Evolutionary conservation across 2,888 invertebrate genomes (phyloP).

Genomic region (Leptopilina syphax): DNA sequence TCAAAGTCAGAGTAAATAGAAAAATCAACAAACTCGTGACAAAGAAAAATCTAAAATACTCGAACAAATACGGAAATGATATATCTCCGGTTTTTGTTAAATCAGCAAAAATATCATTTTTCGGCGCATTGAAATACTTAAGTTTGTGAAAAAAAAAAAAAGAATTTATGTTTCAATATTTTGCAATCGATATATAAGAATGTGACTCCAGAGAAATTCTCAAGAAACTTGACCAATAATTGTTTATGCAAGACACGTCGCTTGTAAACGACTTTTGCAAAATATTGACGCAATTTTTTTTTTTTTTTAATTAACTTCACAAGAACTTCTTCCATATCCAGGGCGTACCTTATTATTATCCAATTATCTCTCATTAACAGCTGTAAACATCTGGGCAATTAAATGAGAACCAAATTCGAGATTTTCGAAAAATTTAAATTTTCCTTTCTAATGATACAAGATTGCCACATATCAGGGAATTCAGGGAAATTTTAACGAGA

Average conservation of each 20-base stretch:
- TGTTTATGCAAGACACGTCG: background rate
- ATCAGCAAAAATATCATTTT: slow-evolving; percentile 1
- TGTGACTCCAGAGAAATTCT: slow-evolving; percentile 26
- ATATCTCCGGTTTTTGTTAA: too few species aligned
- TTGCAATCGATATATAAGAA: slow-evolving; percentile 17
- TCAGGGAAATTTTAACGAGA: too few species aligned
- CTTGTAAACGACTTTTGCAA: slow-evolving; percentile 2
- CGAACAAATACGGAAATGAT: too few species aligned
- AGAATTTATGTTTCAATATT: background rate
- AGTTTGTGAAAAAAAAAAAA: background rate
- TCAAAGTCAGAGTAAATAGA: too few species aligned
- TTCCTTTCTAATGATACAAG: too few species aligned
- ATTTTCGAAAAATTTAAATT: too few species aligned
- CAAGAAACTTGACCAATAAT: slow-evolving; percentile 24
- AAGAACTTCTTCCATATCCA: slow-evolving; percentile 6
- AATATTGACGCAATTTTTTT: slow-evolving; percentile 28
- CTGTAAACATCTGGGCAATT: background rate
- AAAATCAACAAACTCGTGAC: too few species aligned
- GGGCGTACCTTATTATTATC: background rate
- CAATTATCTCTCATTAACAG: slow-evolving; percentile 6
- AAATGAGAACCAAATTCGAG: too few species aligned
- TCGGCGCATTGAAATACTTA: background rate
- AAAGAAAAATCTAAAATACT: too few species aligned
- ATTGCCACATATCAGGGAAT: too few species aligned
- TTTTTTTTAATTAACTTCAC: background rate